Evolutionary conservation across 2,797 vertebrate genomes (phyloP).

Genomic region (Halcyon smyrnensis): DNA sequence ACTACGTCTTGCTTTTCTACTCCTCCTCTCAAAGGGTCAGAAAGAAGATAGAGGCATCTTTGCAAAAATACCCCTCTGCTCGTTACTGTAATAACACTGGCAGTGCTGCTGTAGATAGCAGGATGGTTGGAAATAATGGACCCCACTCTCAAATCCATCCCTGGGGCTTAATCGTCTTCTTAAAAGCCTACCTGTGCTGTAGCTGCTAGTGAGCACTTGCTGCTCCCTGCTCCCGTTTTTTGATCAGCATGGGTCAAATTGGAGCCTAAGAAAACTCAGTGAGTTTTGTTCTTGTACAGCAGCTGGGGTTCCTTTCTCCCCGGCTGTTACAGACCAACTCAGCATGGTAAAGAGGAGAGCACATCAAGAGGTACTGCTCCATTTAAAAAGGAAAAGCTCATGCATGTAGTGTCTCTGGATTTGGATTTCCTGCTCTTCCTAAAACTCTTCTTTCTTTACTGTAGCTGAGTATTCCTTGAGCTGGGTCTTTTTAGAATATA

Average conservation of each 20-base stretch:
- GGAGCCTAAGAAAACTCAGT: constrained; percentile 41
- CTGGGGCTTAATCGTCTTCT: too few species aligned
- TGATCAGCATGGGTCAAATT: background rate
- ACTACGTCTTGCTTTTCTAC: background rate
- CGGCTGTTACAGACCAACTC: constrained; percentile 11
- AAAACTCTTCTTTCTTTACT: background rate
- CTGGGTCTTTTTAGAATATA: background rate
- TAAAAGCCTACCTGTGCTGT: too few species aligned
- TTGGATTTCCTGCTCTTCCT: background rate
- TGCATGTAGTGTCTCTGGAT: fast-evolving
- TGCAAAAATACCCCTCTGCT: background rate
- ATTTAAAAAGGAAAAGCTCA: background rate
- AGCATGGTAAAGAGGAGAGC: background rate
- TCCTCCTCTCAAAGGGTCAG: background rate
- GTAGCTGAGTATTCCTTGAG: background rate
- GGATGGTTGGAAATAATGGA: too few species aligned
- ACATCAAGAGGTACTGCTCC: fast-evolving
- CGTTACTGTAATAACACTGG: background rate
- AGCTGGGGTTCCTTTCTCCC: constrained; percentile 32
- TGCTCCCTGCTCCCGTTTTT: background rate
- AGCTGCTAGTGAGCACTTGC: background rate
- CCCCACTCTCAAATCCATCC: too few species aligned
- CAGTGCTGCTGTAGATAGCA: background rate
- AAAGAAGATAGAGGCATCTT: background rate
- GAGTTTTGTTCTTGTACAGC: constrained; percentile 18